These are phyloP conservation scores for Oscarella lobularis DNA, from an alignment of 37 sponge, comb jelly and placozoan genomes.

Conservation along the genomic window DNA sequence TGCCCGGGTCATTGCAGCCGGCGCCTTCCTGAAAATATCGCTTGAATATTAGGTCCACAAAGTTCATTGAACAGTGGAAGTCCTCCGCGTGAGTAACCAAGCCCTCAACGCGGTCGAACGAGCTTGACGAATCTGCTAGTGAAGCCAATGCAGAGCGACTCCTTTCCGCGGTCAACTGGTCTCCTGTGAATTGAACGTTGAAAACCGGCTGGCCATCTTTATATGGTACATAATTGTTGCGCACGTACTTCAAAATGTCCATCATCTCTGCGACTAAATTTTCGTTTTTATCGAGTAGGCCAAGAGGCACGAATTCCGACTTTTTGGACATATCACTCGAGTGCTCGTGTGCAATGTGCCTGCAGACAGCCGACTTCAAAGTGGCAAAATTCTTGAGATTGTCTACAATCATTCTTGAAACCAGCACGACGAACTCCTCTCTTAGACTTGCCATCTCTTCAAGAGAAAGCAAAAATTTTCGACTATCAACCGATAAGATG, in stretches of 20 bases:
- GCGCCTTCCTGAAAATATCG: too few relatives aligned
- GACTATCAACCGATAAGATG: too few relatives aligned
- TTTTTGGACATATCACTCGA: not conserved
- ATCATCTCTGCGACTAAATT: not conserved
- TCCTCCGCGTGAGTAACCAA: not conserved
- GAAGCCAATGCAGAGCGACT: not conserved
- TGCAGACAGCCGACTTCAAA: not conserved
- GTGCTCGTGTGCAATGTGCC: not conserved
- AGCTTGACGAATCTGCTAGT: not conserved
- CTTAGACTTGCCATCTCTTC: too few relatives aligned
- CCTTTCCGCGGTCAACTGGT: not conserved
- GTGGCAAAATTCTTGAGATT: not conserved
- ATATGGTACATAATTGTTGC: not conserved
- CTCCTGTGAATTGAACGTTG: not conserved
- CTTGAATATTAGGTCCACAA: not conserved
- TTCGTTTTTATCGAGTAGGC: not conserved
- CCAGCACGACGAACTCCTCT: too few relatives aligned
- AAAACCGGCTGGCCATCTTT: not conserved
- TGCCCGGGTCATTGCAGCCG: too few relatives aligned
- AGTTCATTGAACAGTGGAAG: not conserved
- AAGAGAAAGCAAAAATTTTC: too few relatives aligned
- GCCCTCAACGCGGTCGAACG: not conserved
- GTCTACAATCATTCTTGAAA: too few relatives aligned
- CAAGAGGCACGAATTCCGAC: not conserved
- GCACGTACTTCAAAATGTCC: not conserved